phyloP scores from a whole-genome alignment of 2,113 vertebrate species.

The Jacana jacana region DNA sequence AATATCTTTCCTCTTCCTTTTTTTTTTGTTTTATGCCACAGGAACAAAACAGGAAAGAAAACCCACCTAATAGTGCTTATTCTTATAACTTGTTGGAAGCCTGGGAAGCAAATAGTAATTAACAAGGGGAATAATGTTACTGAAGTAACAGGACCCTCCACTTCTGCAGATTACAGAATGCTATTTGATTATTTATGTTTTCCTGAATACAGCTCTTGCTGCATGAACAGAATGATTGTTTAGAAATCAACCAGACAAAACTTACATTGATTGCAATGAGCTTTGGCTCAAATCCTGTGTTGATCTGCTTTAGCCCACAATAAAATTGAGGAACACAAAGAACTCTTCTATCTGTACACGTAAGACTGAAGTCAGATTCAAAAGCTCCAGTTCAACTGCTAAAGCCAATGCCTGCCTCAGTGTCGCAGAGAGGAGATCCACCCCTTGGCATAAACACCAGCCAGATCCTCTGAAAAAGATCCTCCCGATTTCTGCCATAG shows the following conservation, averaged over 20 bases:
- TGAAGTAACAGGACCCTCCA: neutral
- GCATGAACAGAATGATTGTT: neutral
- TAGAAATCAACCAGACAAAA: conserved; percentile 17
- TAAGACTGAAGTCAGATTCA: neutral
- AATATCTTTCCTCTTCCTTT: neutral
- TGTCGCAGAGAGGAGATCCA: neutral
- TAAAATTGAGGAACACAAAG: neutral
- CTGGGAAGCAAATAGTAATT: neutral
- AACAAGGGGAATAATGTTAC: neutral
- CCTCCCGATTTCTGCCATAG: neutral
- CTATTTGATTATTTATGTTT: neutral
- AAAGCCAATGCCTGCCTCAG: neutral
- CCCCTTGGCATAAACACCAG: neutral
- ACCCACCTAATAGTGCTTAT: neutral
- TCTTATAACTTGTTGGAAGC: neutral
- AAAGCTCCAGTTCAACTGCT: neutral
- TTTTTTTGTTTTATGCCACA: neutral
- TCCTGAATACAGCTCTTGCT: neutral
- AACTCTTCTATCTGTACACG: neutral
- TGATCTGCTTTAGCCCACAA: conserved; percentile 37
- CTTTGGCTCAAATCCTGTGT: conserved; percentile 39
- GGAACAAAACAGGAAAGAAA: neutral
- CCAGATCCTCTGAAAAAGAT: neutral
- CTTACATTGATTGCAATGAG: neutral
- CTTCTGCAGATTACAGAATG: neutral